Evolutionary conservation across 2,888 invertebrate genomes (phyloP).

Genomic region (Hedychridium roseum): DNA sequence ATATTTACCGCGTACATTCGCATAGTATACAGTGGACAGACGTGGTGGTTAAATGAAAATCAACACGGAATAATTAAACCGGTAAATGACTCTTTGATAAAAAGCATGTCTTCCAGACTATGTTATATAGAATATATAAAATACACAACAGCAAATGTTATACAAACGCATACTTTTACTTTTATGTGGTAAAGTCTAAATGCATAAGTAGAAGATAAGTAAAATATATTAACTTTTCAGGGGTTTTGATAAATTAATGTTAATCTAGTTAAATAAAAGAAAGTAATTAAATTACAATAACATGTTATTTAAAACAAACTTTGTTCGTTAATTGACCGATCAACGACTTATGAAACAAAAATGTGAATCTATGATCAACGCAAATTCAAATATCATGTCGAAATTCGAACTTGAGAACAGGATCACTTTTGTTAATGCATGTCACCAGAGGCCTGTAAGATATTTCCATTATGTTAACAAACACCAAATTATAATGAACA

Average conservation of each 20-base stretch:
- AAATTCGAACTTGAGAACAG: no score
- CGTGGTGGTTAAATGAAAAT: conserved; percentile 18
- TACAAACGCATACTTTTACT: conserved; percentile 2
- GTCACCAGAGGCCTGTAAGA: conserved; percentile 1
- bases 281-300: not conserved
- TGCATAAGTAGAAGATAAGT: not conserved
- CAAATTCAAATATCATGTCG: no score
- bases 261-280: not conserved
- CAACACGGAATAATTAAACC: not conserved
- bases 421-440: not conserved
- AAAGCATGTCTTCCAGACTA: no score
- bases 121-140: conserved; percentile 12
- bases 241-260: no score
- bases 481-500: conserved; percentile 1
- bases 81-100: no score
- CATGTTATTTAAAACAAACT: no score
- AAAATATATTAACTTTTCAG: no score
- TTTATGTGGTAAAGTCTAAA: not conserved
- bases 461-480: not conserved
- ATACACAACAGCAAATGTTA: conserved; percentile 5
- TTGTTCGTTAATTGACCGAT: no score
- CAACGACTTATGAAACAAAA: no score
- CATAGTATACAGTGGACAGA: not conserved
- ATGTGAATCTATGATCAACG: no score
- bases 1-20: not conserved